Evolutionary conservation across 1,140 invertebrate species (phyloP).

Genomic region (Drosophila nannoptera): DNA sequence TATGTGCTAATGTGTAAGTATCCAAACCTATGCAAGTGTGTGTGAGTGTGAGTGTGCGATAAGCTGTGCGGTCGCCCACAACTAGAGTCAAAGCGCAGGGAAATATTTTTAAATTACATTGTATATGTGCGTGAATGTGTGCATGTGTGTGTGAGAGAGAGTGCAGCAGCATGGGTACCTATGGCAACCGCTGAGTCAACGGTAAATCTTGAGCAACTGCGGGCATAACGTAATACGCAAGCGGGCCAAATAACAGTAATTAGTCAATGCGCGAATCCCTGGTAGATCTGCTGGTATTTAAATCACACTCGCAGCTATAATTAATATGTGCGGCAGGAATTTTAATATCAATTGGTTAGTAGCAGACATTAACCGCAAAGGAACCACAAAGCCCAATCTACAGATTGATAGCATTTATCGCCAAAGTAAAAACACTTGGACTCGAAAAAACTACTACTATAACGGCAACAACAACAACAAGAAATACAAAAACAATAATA

Average conservation of each 20-base stretch:
- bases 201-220: slow-evolving; percentile 1
- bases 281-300: slow-evolving; percentile 12
- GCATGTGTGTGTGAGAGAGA: background rate
- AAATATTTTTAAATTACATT: background rate
- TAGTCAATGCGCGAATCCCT: slow-evolving; percentile 9
- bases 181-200: slow-evolving; percentile 9
- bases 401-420: slow-evolving; percentile 34
- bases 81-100: background rate
- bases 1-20: background rate
- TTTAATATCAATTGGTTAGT: background rate
- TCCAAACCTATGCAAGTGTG: background rate
- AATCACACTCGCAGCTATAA: slow-evolving; percentile 8
- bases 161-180: slow-evolving; percentile 1
- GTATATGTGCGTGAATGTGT: background rate
- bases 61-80: slow-evolving; percentile 2
- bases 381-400: slow-evolving; percentile 32
- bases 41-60: slow-evolving; percentile 3
- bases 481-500: background rate
- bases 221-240: background rate
- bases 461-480: too few relatives aligned
- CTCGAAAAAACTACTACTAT: background rate
- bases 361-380: background rate
- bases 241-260: slow-evolving; percentile 9
- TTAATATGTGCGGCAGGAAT: slow-evolving; percentile 1
- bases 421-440: slow-evolving; percentile 4